Evolutionary conservation across 2,797 vertebrate species (phyloP).

Genomic region (Hapalemur alaotrensis): DNA sequence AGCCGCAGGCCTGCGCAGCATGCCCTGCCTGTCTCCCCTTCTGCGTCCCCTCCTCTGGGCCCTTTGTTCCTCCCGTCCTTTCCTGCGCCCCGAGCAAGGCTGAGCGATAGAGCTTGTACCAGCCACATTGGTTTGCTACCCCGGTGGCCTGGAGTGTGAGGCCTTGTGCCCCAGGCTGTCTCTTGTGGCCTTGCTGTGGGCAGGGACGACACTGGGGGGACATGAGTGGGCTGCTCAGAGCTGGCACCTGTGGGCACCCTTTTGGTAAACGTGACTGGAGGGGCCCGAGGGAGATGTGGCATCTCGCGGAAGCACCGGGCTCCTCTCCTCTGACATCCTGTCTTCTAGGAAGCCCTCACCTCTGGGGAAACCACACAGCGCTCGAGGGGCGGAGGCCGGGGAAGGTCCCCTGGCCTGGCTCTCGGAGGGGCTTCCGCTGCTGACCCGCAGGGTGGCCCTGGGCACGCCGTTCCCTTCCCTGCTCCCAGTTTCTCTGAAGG

Average conservation of each 20-base stretch:
- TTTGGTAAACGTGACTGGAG: not conserved
- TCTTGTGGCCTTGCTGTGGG: not conserved
- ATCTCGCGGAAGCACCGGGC: not conserved
- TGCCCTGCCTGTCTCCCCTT: fast-evolving
- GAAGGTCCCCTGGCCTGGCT: not conserved
- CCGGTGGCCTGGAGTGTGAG: not conserved
- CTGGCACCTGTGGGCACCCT: not conserved
- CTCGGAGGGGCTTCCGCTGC: not conserved
- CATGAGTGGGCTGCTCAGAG: not conserved
- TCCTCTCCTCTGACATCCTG: slow-evolving; percentile 38
- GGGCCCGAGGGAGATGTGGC: not conserved
- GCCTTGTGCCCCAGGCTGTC: not conserved
- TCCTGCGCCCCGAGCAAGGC: not conserved
- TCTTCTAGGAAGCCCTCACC: slow-evolving; percentile 56
- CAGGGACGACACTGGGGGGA: not conserved
- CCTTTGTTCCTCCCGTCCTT: not conserved
- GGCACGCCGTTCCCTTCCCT: not conserved
- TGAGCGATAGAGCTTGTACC: not conserved
- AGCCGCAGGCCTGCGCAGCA: fast-evolving
- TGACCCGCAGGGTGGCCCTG: not conserved
- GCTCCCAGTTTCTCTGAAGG: not conserved
- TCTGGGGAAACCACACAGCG: slow-evolving; percentile 12
- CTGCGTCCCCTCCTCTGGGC: not conserved
- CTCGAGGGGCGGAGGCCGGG: not conserved
- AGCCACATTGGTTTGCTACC: fast-evolving